phyloP scores from a whole-genome alignment of 2,797 vertebrate genomes.

The Amblyopsis hoosieri region DNA sequence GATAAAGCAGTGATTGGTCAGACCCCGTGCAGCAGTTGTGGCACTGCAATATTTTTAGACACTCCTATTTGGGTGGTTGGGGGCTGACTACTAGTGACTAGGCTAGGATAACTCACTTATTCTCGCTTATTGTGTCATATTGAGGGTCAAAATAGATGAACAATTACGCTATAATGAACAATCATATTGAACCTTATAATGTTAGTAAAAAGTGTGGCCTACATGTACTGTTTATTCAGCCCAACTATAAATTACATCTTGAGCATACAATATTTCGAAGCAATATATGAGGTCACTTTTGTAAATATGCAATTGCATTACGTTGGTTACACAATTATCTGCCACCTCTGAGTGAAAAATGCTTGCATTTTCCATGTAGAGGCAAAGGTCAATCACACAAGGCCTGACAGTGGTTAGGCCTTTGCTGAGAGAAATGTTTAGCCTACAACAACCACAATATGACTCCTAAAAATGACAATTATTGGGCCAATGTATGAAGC shows the following conservation, averaged over 20 bases:
- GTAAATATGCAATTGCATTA: constrained; percentile 43
- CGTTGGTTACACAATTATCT: constrained; percentile 52
- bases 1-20: constrained; percentile 68
- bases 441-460: no score
- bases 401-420: background rate
- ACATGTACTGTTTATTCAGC: background rate
- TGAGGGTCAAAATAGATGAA: constrained; percentile 51
- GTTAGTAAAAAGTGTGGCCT: background rate
- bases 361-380: constrained; percentile 24
- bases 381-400: constrained; percentile 37
- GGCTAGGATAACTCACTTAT: constrained; percentile 50
- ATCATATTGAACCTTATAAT: background rate
- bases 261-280: background rate
- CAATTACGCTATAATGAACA: constrained; percentile 60
- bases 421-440: no score
- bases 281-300: constrained; percentile 52
- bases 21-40: constrained; percentile 63
- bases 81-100: background rate
- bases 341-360: constrained; percentile 57
- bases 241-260: background rate
- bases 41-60: constrained; percentile 81
- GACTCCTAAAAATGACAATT: no score
- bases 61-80: constrained; percentile 65
- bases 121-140: constrained; percentile 62
- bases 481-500: no score